Percentiles rank a stretch among this genome's conserved stretches.
Evolutionary conservation across 2,797 vertebrate genomes (phyloP).

Genomic region (Pseudochirops cupreus): DNA sequence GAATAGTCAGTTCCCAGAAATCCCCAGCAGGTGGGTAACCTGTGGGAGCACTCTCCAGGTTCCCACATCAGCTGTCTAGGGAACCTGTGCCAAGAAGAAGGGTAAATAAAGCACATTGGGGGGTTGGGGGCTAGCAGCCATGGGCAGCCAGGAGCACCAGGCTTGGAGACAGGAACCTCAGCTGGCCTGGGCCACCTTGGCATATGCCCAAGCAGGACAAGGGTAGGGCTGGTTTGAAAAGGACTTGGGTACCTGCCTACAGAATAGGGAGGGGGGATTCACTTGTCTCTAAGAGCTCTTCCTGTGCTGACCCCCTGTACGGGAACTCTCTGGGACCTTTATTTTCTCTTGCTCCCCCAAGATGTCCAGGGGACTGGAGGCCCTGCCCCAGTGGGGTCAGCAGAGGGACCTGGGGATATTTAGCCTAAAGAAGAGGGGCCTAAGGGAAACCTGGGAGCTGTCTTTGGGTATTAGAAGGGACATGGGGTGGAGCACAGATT

Average conservation of each 20-base stretch:
- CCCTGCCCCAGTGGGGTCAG: not conserved
- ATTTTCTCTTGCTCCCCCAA: not conserved
- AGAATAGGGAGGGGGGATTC: not conserved
- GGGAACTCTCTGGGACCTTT: no score
- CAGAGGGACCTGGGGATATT: not conserved
- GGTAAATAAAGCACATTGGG: not conserved
- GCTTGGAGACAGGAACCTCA: not conserved
- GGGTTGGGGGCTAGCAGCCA: not conserved
- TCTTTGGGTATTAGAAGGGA: not conserved
- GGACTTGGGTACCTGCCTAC: constrained; percentile 15
- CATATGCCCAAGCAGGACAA: fast-evolving
- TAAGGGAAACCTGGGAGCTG: not conserved
- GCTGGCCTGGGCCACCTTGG: not conserved
- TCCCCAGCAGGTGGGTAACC: constrained; percentile 58
- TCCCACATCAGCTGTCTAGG: not conserved
- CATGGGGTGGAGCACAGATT: no score
- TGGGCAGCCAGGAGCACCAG: not conserved
- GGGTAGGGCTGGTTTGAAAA: constrained; percentile 20
- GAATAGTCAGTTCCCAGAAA: constrained; percentile 59
- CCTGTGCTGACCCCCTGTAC: not conserved
- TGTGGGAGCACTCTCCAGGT: constrained; percentile 59
- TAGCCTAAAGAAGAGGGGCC: not conserved
- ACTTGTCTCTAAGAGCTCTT: not conserved
- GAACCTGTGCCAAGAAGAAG: not conserved
- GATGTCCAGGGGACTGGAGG: not conserved